phyloP scores from a whole-genome alignment of 2,113 vertebrate genomes.

The Nyctibius bracteatus region DNA sequence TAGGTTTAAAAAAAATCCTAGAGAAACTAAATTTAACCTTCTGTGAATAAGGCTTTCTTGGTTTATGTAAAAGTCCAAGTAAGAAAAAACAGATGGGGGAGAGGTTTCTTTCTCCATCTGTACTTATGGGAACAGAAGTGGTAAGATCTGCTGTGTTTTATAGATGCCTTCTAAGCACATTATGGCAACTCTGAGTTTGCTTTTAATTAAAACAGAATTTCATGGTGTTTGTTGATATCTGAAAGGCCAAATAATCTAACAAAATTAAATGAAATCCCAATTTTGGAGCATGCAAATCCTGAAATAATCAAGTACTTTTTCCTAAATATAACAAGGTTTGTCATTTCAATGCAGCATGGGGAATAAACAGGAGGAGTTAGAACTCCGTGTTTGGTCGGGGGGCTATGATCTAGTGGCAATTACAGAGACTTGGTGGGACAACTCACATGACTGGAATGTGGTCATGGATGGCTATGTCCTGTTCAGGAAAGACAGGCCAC shows the following conservation, averaged over 20 bases:
- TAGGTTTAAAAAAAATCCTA: not conserved
- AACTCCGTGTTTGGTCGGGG: no score
- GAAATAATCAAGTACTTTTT: not conserved
- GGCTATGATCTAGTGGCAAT: no score
- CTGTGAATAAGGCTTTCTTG: not conserved
- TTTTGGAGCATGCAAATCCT: rapidly evolving
- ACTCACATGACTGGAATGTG: no score
- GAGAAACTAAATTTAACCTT: not conserved
- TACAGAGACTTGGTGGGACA: no score
- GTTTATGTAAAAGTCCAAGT: not conserved
- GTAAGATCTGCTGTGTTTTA: not conserved
- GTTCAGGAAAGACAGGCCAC: no score
- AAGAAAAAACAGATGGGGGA: not conserved
- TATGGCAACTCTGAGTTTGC: not conserved
- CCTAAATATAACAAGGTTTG: not conserved
- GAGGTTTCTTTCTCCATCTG: not conserved
- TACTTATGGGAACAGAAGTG: not conserved
- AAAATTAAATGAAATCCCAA: not conserved
- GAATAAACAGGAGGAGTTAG: no score
- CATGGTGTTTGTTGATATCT: not conserved
- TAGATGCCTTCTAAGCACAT: not conserved
- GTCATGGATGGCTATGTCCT: no score
- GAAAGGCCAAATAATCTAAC: not conserved
- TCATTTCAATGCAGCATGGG: not conserved
- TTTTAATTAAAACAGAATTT: not conserved